Percentiles rank a stretch among this genome's conserved stretches.
phyloP scores from a whole-genome alignment of 2,113 vertebrate species.

The Hepsetus odoe region DNA sequence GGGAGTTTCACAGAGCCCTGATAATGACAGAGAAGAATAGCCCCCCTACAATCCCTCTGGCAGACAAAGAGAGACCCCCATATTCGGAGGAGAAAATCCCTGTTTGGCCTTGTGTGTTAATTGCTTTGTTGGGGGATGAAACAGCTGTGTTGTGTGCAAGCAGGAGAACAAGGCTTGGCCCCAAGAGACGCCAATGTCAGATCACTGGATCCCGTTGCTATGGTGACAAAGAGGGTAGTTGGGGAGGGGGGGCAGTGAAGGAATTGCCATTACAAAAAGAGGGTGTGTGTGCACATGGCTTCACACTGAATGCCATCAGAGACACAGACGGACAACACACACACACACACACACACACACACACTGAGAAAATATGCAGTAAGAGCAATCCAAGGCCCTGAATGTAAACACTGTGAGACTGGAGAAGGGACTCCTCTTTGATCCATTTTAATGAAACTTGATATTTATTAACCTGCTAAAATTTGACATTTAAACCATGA shows the following conservation, averaged over 20 bases:
- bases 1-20: constrained; percentile 3
- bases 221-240: constrained; percentile 76
- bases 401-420: neutral
- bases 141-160: constrained; percentile 71
- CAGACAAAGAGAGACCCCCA: constrained; percentile 13
- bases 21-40: constrained; percentile 31
- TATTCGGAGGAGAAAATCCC: constrained; percentile 39
- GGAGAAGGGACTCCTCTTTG: constrained; percentile 2
- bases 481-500: constrained; percentile 50
- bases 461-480: constrained; percentile 30
- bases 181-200: constrained; percentile 80
- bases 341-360: constrained; percentile 28
- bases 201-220: constrained; percentile 82
- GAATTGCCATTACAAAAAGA: constrained; percentile 81
- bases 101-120: constrained; percentile 57
- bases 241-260: constrained; percentile 73
- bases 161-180: constrained; percentile 76
- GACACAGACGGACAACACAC: constrained; percentile 14
- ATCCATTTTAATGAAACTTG: constrained; percentile 36
- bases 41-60: neutral
- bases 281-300: constrained; percentile 65
- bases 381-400: neutral
- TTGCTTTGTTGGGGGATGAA: constrained; percentile 65
- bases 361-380: constrained; percentile 14
- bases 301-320: constrained; percentile 74